Evolutionary conservation across 2,797 vertebrate species (phyloP), one percentile per base, ranked within the genome.

Genomic region (Pseudochaenichthys georgianus): DNA sequence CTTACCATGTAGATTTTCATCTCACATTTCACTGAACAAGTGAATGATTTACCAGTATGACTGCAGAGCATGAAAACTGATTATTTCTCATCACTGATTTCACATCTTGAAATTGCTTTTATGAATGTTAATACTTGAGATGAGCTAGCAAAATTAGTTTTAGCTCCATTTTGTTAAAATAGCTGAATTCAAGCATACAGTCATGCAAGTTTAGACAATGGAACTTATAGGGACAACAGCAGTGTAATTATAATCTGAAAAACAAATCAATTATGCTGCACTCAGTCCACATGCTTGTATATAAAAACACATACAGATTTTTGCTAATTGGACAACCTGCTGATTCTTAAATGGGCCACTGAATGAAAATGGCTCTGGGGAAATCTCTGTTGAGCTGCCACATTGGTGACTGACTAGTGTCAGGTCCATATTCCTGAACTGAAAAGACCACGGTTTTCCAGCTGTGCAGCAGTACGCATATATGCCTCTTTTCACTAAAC

Each of bases 261-360:
- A 31, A 64, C 2, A 43, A 16, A 73, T 42, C 47, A 23, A 21
- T n/a, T 19, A 15, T 34, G 10, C 28, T 47, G 9, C 28, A 28
- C 28, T 28, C 48, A 23, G 9, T 65, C 53, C 15, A n/a, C n/a
- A 23, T 54, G n/a, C 17, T 48, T 9, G 15, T 65, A 19, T 31
- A 28, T 17, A 53, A 9, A 55, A 54, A 58, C 31, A 52, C 43
- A 67, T 9, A 34, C 13, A 53, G n/a, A 73, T 41, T 51, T 54
- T 19, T 60, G 50, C 55, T 84, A 38, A 85, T 77, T 65, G 15
- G 7, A 60, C 34, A 77, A n/a, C 52, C 46, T 64, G 16, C 61
- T 79, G 81, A 70, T 62, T 74, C 43, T 48, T 34, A 46, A 77
- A 83, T 13, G 28, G n/a, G 48, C 53, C 58, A 13, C 3, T 48